Percentiles rank a stretch among this genome's conserved stretches.
phyloP scores from a whole-genome alignment of 2,797 vertebrate genomes.

The Muraenolepis orangiensis region DNA sequence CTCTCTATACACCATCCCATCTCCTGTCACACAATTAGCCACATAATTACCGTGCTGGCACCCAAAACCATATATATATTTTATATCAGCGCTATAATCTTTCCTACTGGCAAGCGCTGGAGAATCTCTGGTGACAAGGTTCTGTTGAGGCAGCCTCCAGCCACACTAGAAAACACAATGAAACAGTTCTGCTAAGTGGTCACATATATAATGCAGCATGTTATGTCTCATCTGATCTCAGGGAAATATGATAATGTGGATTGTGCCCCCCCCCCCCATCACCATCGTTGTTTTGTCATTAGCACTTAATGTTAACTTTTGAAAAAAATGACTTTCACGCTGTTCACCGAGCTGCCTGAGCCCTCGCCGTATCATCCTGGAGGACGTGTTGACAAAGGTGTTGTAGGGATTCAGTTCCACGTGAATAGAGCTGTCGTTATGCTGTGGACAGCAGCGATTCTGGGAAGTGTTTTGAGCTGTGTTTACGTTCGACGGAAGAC shows the following conservation, averaged over 20 bases:
- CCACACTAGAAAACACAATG: conserved; percentile 9
- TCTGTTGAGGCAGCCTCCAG: background rate
- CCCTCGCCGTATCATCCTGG: background rate
- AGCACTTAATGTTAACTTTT: background rate
- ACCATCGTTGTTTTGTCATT: background rate
- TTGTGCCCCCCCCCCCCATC: background rate
- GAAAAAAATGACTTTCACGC: background rate
- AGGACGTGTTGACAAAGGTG: conserved; percentile 26
- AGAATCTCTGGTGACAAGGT: conserved; percentile 20
- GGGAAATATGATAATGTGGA: background rate
- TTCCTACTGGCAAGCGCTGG: conserved; percentile 15
- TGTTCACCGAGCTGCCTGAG: background rate
- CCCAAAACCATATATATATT: conserved; percentile 21
- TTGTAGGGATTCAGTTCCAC: conserved; percentile 23
- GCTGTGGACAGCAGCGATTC: conserved; percentile 24
- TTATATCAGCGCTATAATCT: conserved; percentile 23
- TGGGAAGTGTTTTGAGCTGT: conserved; percentile 43
- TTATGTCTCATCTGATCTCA: background rate
- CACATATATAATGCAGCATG: background rate
- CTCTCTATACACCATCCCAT: conserved; percentile 15
- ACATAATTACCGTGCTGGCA: conserved; percentile 33
- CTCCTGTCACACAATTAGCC: conserved; percentile 13
- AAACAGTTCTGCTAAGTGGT: background rate
- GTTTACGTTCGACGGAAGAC: conserved; percentile 31
- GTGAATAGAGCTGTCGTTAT: conserved; percentile 22